phyloP scores from a whole-genome alignment of 2,113 vertebrate genomes.

The Sturnira hondurensis region DNA sequence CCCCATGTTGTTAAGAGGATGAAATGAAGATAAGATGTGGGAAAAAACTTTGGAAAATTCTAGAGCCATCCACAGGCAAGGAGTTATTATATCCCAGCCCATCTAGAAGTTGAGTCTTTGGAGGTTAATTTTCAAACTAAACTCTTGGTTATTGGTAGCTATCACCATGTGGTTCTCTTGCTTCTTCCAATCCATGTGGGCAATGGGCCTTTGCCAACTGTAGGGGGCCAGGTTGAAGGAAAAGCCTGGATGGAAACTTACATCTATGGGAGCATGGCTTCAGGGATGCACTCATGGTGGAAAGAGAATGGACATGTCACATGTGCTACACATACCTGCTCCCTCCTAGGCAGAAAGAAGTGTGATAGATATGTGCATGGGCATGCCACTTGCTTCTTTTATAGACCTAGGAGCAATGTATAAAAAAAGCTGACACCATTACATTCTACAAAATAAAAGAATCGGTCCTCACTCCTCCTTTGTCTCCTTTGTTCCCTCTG shows the following conservation, averaged over 20 bases:
- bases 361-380: not conserved
- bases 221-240: not conserved
- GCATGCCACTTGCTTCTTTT: not conserved
- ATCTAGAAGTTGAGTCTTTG: not conserved
- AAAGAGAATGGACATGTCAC: not conserved
- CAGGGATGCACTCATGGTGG: not conserved
- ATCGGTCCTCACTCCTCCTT: not conserved
- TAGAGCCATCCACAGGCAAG: conserved; percentile 57
- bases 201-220: not conserved
- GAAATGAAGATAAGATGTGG: conserved; percentile 71
- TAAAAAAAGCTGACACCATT: not conserved
- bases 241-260: not conserved
- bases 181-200: not conserved
- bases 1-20: conserved; percentile 53
- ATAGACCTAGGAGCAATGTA: not conserved
- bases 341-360: conserved; percentile 18
- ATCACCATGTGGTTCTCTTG: not conserved
- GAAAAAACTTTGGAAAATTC: conserved; percentile 59
- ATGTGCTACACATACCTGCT: not conserved
- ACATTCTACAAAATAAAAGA: not conserved
- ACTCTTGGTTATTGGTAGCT: not conserved
- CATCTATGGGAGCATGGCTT: not conserved
- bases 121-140: conserved; percentile 27
- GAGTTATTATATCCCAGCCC: conserved; percentile 34
- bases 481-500: not conserved